These are phyloP conservation scores for Ispidina picta DNA, from an alignment of 2,797 vertebrate genomes.

Conservation along the genomic window DNA sequence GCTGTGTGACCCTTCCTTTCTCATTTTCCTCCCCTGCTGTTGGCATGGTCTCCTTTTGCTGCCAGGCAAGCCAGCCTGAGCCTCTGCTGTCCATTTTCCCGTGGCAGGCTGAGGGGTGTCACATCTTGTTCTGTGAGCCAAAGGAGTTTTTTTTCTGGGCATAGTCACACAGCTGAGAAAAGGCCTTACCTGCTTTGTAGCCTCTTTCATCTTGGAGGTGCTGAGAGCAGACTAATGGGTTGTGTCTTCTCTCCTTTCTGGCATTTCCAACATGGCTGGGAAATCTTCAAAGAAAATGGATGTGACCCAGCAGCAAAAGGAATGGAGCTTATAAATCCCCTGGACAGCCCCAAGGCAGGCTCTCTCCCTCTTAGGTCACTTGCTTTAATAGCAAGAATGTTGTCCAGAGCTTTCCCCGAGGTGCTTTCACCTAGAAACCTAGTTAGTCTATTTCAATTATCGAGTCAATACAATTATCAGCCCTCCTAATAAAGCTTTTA, in stretches of 20 bases:
- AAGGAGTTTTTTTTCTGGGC: not conserved
- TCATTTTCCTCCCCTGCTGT: not conserved
- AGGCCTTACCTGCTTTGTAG: not conserved
- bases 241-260: not conserved
- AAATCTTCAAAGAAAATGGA: not conserved
- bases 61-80: not conserved
- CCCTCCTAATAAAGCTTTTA: slow-evolving; percentile 2
- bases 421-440: slow-evolving; percentile 46
- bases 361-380: not conserved
- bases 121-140: not conserved
- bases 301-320: not conserved
- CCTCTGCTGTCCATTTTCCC: not conserved
- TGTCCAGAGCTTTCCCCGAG: not conserved
- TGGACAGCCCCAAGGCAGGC: not conserved
- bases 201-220: not conserved
- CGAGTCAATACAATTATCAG: not conserved
- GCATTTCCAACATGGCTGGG: fast-evolving
- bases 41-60: not conserved
- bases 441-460: not conserved
- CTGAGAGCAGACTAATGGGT: not conserved
- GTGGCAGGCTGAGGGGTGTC: too few relatives aligned
- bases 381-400: not conserved
- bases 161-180: not conserved
- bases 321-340: not conserved
- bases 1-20: not conserved